Evolutionary conservation across 2,888 invertebrate genomes (phyloP).

Genomic region (Drosophila ezoana): DNA sequence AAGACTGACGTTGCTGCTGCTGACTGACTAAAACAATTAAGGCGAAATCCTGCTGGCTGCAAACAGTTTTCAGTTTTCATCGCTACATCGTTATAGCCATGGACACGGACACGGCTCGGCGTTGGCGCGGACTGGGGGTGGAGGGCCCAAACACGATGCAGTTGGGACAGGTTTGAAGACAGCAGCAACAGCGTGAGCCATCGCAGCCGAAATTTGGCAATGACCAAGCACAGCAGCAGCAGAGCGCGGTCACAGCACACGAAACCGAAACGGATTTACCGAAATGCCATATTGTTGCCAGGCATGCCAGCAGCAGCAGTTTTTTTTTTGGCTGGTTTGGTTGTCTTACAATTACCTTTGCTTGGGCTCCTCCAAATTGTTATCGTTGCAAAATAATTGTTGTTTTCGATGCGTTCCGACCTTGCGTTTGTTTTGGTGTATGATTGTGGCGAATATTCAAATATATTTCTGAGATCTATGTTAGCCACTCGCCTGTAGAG

Average conservation of each 20-base stretch:
- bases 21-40: conserved; percentile 71
- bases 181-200: conserved; percentile 31
- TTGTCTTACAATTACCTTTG: conserved; percentile 61
- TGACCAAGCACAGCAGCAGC: conserved; percentile 74
- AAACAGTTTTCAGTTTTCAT: conserved; percentile 66
- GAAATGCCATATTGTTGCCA: conserved; percentile 69
- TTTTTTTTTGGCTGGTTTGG: conserved; percentile 18
- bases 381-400: conserved; percentile 45
- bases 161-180: conserved; percentile 76
- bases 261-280: conserved; percentile 60
- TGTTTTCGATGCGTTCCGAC: conserved; percentile 33
- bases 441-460: conserved; percentile 1
- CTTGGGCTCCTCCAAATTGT: conserved; percentile 43
- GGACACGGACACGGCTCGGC: conserved; percentile 18
- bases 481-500: conserved; percentile 12
- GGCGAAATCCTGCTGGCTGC: conserved; percentile 71
- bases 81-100: conserved; percentile 35
- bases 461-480: conserved; percentile 26
- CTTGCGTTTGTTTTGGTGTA: background rate
- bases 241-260: conserved; percentile 36
- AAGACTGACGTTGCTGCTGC: conserved; percentile 61
- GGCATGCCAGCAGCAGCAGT: conserved; percentile 40
- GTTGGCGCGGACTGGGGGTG: conserved; percentile 54
- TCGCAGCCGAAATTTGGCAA: conserved; percentile 67
- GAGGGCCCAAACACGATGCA: conserved; percentile 75